Base-by-base conservation (phyloP, 2,113 vertebrate genomes). In the Laterallus jamaicensis region DNA sequence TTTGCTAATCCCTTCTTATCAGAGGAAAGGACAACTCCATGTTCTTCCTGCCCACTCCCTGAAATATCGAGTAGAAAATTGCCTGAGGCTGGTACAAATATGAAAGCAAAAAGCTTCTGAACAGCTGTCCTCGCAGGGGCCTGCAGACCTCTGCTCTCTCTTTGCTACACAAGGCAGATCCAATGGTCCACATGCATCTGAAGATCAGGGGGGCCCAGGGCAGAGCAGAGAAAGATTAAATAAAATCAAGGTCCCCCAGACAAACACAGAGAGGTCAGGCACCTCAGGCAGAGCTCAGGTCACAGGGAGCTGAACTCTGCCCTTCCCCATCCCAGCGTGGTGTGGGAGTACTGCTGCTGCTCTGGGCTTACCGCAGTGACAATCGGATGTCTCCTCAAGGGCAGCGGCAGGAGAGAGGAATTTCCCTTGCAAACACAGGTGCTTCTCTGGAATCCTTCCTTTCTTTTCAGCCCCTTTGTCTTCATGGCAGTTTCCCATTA, bases 101-200 rank as follows among this genome's bases (percentile, higher is more conserved):
- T 76, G 93, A 70, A 94, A 85, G 37, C 15, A n/a, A 79, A 82
- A 87, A 29, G 14, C 84, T 87, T 88, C 63, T 66, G 25, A 76
- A 73, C 12, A 73, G 32, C 55, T 87, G 28, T 80, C 19, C 70
- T 87, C 28, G 19, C 10, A 31, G 40, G 20, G 7, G 5, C 13
- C 0, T 24, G 12, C 21, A 58, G 32, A 40, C 7, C 85, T n/a
- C 74, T 62, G 29, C 32, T 71, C 35, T 44, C 20, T 60, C 32
- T 58, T 71, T 19, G 0, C 0, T 25, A 49, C 2, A 0, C 44
- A 35, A 64, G 54, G 81, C n/a, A 84, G 42, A 81, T 71, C 39
- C 62, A 35, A 15, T 11, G 12, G 47, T 58, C 50, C 59, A 19
- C 0, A 0, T 39, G 17, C 12, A 9, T 14, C 5, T 28, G 60